Base-by-base conservation (phyloP, 2,888 invertebrate genomes). In the Adineta ricciae region DNA sequence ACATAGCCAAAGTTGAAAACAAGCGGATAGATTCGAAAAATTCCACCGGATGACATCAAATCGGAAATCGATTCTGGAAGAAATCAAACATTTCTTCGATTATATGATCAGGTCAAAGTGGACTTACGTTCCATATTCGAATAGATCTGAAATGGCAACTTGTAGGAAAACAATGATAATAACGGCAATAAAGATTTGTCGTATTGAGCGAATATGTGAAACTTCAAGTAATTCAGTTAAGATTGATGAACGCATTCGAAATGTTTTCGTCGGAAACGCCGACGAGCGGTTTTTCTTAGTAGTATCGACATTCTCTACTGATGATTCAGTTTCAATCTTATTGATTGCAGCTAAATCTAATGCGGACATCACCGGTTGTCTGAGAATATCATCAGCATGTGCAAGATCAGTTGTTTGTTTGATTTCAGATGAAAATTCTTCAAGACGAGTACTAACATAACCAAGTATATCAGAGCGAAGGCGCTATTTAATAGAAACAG, bases 121-220 rank as follows among this genome's bases (percentile, higher is more conserved):
- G 8, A 83, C 56, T 41, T 83, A 85, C 85, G 49, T 83, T 85
- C 85, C 85, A 21, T 32, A 38, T 27, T 83, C 83, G 21, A 72
- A 73, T 83, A 73, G 83, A 83, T 85, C 85, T n/a, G 64, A 36
- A n/a, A 85, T 78, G 3, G 83, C 46, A 32, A 85, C 83, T 72
- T 85, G 85, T 72, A 82, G 41, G 38, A 83, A 83, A 21, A 85
- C 83, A 46, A 85, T 85, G 1, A 85, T 41, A 38, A 83, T 32
- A n/a, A 85, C 19, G 0, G 85, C 83, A n/a, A 85, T 85, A 32
- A 85, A 85, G 46, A 85, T 85, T 19, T 85, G 83, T 52, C 85
- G 24, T 36, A 85, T 83, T 8, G 85, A 83, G 36, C 50, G 50
- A 32, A 85, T 83, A 52, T 85, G 85, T n/a, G 73, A 78, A n/a